phyloP scores from a whole-genome alignment of 2,888 invertebrate species.

The Charanyca ferruginea region DNA sequence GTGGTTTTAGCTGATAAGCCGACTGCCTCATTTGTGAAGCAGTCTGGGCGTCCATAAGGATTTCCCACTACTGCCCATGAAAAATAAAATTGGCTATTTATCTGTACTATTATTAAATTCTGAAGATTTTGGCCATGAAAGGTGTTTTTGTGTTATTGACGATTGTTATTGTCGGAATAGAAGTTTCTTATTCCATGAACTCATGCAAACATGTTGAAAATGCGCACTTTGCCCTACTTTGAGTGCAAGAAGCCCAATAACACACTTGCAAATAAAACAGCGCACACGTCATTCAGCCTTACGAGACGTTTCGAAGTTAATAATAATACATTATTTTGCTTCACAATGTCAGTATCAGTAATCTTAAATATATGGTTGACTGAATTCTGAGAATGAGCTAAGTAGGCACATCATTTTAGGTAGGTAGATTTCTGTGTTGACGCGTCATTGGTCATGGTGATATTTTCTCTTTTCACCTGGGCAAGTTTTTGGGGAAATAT shows the following conservation, averaged over 20 bases:
- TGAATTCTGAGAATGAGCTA: not conserved
- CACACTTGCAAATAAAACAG: constrained; percentile 21
- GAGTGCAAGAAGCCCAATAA: constrained; percentile 2
- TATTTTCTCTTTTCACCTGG: too few relatives aligned
- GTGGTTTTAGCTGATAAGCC: too few relatives aligned
- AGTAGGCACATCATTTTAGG: not conserved
- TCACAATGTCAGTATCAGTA: not conserved
- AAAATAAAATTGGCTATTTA: too few relatives aligned
- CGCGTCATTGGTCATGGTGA: too few relatives aligned
- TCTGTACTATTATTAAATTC: not conserved
- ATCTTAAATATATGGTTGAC: constrained; percentile 1
- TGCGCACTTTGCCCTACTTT: constrained; percentile 1
- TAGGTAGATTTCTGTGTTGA: not conserved
- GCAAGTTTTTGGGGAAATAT: too few relatives aligned
- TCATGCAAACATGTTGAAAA: constrained; percentile 10
- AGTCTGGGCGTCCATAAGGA: too few relatives aligned
- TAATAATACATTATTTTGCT: not conserved
- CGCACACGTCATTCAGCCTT: not conserved
- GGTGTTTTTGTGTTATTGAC: not conserved
- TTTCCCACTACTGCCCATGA: too few relatives aligned
- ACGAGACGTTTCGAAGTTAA: not conserved
- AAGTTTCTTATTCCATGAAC: not conserved
- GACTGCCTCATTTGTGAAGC: too few relatives aligned
- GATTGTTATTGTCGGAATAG: too few relatives aligned
- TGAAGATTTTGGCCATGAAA: not conserved